Percentiles rank a stretch among this genome's conserved stretches.
Conservation (phyloP, 2,113 vertebrate species). For the Argyrosomus japonicus region DNA sequence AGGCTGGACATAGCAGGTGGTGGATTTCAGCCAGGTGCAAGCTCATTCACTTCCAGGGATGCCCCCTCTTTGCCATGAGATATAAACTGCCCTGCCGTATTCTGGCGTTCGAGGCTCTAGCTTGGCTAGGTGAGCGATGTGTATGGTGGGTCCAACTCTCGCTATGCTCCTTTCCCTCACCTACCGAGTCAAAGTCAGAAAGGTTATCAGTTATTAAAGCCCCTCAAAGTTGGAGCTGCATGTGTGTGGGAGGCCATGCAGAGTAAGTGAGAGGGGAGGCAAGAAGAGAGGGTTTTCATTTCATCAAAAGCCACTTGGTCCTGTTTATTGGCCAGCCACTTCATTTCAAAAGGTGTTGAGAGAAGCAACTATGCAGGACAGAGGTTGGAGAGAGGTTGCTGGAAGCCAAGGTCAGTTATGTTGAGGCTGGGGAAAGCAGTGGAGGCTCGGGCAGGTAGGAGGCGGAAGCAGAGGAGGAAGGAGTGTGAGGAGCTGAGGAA, state of each 20-base stretch:
- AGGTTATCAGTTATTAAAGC: constrained; percentile 76
- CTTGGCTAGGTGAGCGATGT: constrained; percentile 55
- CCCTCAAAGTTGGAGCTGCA: constrained; percentile 65
- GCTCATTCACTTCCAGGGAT: constrained; percentile 22
- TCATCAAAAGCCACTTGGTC: constrained; percentile 67
- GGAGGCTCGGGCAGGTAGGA: constrained; percentile 15
- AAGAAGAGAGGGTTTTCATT: constrained; percentile 45
- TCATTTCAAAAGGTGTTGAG: constrained; percentile 77
- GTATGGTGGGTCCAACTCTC: constrained; percentile 60
- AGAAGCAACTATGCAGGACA: constrained; percentile 60
- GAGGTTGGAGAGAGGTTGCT: constrained; percentile 50
- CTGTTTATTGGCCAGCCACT: constrained; percentile 61
- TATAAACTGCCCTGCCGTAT: constrained; percentile 29
- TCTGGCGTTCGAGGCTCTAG: constrained; percentile 21
- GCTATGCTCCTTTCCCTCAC: constrained; percentile 38
- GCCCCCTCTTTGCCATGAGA: constrained; percentile 39
- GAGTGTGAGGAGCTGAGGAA: constrained; percentile 13
- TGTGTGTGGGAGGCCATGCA: constrained; percentile 43
- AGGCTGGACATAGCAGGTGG: constrained; percentile 22
- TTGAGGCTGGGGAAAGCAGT: constrained; percentile 4
- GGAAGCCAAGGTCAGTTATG: constrained; percentile 55
- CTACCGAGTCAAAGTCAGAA: constrained; percentile 65
- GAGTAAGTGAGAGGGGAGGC: constrained; percentile 37
- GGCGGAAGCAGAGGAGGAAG: constrained; percentile 7
- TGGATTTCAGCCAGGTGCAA: constrained; percentile 43